These are phyloP conservation scores for Crioceris asparagi DNA, from an alignment of 2,888 invertebrate genomes.

Conservation along the genomic window DNA sequence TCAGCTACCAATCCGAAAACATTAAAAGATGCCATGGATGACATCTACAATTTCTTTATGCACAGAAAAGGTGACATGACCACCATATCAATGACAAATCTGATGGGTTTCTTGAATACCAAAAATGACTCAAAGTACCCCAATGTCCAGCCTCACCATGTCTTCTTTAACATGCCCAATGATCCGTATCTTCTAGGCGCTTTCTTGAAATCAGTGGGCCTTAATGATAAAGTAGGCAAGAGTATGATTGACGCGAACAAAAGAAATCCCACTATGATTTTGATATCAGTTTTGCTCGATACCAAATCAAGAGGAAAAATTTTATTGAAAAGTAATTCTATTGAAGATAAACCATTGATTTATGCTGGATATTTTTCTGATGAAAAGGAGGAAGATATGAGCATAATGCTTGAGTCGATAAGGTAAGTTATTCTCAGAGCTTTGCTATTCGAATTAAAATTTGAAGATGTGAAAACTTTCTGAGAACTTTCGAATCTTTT, in stretches of 20 bases:
- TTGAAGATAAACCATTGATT: conserved; percentile 48
- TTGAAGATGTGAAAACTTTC: no score
- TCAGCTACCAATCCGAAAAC: conserved; percentile 5
- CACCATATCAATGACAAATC: conserved; percentile 37
- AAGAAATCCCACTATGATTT: conserved; percentile 9
- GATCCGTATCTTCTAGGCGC: conserved; percentile 17
- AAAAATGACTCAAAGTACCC: conserved; percentile 38
- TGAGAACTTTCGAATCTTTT: no score
- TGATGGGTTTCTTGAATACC: conserved; percentile 41
- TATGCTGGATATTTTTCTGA: conserved; percentile 52
- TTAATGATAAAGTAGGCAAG: conserved; percentile 21
- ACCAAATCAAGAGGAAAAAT: conserved; percentile 48
- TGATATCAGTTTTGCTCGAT: conserved; percentile 21
- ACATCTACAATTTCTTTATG: conserved; percentile 40
- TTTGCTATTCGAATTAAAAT: no score
- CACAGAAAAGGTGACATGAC: conserved; percentile 41
- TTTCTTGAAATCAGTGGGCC: conserved; percentile 22
- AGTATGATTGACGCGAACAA: conserved; percentile 13
- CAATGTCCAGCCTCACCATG: conserved; percentile 37
- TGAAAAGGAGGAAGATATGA: conserved; percentile 41
- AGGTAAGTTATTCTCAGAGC: no score
- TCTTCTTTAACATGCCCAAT: conserved; percentile 29
- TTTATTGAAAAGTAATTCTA: conserved; percentile 43
- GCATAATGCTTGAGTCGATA: conserved; percentile 42
- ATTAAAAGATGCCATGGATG: conserved; percentile 19